phyloP scores from a whole-genome alignment of 2,113 vertebrate species.

The Spheniscus mendiculus region DNA sequence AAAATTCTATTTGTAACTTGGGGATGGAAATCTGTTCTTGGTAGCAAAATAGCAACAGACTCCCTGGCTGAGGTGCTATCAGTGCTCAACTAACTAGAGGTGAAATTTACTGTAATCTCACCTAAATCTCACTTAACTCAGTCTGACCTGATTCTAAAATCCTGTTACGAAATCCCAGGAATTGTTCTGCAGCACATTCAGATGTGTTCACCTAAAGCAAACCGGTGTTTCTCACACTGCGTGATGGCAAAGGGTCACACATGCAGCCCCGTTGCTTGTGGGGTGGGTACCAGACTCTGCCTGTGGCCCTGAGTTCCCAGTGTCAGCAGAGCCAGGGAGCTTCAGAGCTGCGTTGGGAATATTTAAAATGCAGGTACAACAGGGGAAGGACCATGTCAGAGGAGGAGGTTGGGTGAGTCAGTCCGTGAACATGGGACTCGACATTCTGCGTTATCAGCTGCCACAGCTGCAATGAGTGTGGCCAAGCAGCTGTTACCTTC shows the following conservation, averaged over 20 bases:
- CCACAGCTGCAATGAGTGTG: not conserved
- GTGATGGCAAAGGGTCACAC: rapidly evolving
- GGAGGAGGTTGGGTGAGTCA: not conserved
- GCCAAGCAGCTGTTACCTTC: not conserved
- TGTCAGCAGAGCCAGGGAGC: not conserved
- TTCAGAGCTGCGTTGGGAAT: not conserved
- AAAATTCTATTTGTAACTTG: not conserved
- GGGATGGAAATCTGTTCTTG: not conserved
- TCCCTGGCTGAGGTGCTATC: not conserved
- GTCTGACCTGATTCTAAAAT: not conserved
- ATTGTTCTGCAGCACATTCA: not conserved
- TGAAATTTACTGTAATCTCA: not conserved
- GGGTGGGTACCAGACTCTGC: not conserved
- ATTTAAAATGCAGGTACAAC: not conserved
- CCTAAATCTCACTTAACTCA: not conserved
- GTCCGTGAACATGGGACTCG: not conserved
- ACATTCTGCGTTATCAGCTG: not conserved
- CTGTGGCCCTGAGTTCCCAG: not conserved
- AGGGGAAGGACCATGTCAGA: not conserved
- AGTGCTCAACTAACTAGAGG: not conserved
- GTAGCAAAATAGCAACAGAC: not conserved
- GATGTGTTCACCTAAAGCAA: not conserved
- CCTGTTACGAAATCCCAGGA: not conserved
- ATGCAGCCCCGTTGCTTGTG: not conserved
- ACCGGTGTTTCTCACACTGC: not conserved